A percentile compares a stretch with the other conserved stretches of the same genome.
Conservation (phyloP, 2,888 invertebrate species). For the Acrobasis suavella region DNA sequence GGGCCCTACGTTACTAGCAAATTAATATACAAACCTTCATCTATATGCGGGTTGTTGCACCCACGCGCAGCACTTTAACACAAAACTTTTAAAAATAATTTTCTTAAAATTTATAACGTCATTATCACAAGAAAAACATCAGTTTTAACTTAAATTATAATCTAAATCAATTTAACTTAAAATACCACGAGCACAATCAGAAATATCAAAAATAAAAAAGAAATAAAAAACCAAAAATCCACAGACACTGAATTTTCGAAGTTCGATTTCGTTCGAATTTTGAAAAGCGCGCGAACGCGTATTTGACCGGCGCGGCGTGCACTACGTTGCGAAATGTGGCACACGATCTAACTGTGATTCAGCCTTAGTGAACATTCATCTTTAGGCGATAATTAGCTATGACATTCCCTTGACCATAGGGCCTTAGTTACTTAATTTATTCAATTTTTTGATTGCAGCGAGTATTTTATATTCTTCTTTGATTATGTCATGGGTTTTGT, state of each 20-base stretch:
- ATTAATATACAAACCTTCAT: conserved; percentile 17
- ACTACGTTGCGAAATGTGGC: conserved; percentile 16
- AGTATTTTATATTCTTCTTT: background rate
- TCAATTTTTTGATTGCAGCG: conserved; percentile 1
- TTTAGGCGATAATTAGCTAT: conserved; percentile 14
- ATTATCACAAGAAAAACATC: background rate
- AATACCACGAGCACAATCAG: background rate
- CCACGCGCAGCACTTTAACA: conserved; percentile 4
- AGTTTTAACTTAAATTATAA: background rate
- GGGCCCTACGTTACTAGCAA: background rate
- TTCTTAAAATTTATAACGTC: background rate
- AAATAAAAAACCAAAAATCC: background rate
- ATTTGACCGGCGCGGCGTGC: conserved; percentile 10
- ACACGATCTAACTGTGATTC: conserved; percentile 14
- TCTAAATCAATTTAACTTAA: background rate
- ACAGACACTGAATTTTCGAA: background rate
- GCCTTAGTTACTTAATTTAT: conserved; percentile 17
- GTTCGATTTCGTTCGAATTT: conserved; percentile 13
- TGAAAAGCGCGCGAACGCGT: conserved; percentile 18
- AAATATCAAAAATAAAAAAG: background rate
- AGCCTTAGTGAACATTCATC: conserved; percentile 10
- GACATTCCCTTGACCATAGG: conserved; percentile 19
- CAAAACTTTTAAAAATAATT: conserved; percentile 1
- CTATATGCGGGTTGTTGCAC: conserved; percentile 17
- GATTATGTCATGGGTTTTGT: background rate